A percentile compares a stretch with the other conserved stretches of the same genome.
These are phyloP conservation scores for Phyllotreta striolata DNA, from an alignment of 2,888 invertebrate species.

Conservation along the genomic window DNA sequence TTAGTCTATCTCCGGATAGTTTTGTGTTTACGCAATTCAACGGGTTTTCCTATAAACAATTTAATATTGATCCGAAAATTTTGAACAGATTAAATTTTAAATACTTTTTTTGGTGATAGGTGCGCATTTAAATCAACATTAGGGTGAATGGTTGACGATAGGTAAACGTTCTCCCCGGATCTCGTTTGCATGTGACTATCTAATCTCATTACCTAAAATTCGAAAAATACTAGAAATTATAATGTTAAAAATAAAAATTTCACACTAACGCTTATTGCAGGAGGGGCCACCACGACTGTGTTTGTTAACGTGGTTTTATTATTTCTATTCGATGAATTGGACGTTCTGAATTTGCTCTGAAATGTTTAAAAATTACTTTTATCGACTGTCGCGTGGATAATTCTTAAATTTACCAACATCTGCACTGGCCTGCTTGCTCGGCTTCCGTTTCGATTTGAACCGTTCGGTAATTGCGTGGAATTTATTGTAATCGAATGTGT, in stretches of 20 bases:
- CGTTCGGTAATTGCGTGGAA: slow-evolving; percentile 15
- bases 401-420: slow-evolving; percentile 10
- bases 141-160: slow-evolving; percentile 6
- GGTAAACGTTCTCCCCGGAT: slow-evolving; percentile 5
- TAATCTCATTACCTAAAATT: slow-evolving; percentile 14
- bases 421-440: slow-evolving; percentile 3
- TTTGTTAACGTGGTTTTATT: not conserved
- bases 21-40: not conserved
- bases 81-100: not conserved
- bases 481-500: slow-evolving; percentile 14
- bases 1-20: slow-evolving; percentile 1
- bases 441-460: slow-evolving; percentile 5
- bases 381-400: not conserved
- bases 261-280: not conserved
- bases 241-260: slow-evolving; percentile 6
- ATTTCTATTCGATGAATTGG: not conserved
- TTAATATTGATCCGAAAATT: not conserved
- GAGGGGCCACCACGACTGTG: too few species aligned
- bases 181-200: slow-evolving; percentile 13
- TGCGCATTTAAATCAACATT: slow-evolving; percentile 2
- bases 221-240: not conserved
- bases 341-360: slow-evolving; percentile 12
- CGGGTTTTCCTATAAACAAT: slow-evolving; percentile 1
- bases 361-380: slow-evolving; percentile 13
- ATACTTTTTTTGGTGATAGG: slow-evolving; percentile 1